Evolutionary conservation across 1,140 invertebrate species (phyloP), one percentile per base, ranked within the genome.

Genomic region (Gryllus bimaculatus): DNA sequence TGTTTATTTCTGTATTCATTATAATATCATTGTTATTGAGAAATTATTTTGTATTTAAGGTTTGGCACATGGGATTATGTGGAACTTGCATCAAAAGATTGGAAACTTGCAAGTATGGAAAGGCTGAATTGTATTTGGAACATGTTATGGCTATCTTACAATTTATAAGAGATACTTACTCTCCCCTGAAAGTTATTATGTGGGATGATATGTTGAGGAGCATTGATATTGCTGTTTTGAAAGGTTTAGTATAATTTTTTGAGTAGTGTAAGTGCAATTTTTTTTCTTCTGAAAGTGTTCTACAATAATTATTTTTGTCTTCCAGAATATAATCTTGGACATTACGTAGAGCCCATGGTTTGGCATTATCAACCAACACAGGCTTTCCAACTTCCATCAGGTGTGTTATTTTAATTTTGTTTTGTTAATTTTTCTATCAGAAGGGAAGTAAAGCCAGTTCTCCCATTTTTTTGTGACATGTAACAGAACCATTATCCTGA

Each of bases 141-240:
- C 94, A 96, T 82, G 88, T 96, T 12, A 85, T 88, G 39, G 86
- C 87, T 13, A 87, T 94, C 26, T 89, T 89, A 0, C 87, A 88
- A 76, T 89, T 90, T 79, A 88, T 95, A 18, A 89, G 89, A 78
- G 86, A 88, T 20, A 88, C 89, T 7, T 91, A 90, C 85, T 89
- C 92, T 0, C 86, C 88, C 6, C 86, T 95, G 21, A 91, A 89
- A 49, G 89, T 94, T 12, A 91, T 99, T 10, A 93, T 98, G 82
- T 98, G 97, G 97, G 96, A 98, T 83, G 97, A 99, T 84, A 98
- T 98, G 95, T 84, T 98, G 54, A 87, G 95, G 47, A 89, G 91
- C 66, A 90, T 96, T 82, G 89, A 90, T n/a, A 85, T 90, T 81
- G 87, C 89, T 78, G 86, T 89, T 82, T 89, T 94, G 84, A 86